Percentiles rank a stretch among this genome's conserved stretches.
phyloP scores from a whole-genome alignment of 2,888 invertebrate genomes.

The Phalera bucephala region DNA sequence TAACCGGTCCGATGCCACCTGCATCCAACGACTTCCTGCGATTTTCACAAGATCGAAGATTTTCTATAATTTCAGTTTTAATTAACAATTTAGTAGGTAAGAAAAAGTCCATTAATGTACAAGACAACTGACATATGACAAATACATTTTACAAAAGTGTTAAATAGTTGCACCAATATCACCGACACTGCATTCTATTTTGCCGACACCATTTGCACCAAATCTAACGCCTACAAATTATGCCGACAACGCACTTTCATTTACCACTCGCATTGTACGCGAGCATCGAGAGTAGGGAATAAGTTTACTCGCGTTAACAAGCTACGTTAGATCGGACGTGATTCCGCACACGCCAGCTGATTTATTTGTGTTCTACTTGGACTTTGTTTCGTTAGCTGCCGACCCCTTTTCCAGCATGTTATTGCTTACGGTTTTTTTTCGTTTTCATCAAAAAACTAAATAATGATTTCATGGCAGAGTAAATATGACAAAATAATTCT shows the following conservation, averaged over 20 bases:
- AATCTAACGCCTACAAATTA: slow-evolving; percentile 1
- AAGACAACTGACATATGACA: too few species aligned
- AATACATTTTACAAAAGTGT: too few species aligned
- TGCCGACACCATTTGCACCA: not conserved
- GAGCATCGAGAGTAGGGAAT: slow-evolving; percentile 37
- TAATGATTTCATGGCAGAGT: not conserved
- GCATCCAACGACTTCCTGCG: too few species aligned
- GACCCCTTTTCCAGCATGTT: slow-evolving; percentile 32
- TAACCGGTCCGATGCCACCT: too few species aligned
- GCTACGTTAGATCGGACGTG: slow-evolving; percentile 67
- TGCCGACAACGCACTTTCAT: slow-evolving; percentile 21
- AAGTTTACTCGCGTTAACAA: slow-evolving; percentile 69
- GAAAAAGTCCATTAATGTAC: too few species aligned
- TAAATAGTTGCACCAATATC: not conserved
- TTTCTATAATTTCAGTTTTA: too few species aligned
- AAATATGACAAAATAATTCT: not conserved
- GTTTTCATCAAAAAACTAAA: not conserved
- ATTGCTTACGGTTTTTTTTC: slow-evolving; percentile 31
- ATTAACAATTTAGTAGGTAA: too few species aligned
- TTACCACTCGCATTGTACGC: slow-evolving; percentile 15
- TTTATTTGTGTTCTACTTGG: slow-evolving; percentile 59
- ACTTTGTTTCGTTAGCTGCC: slow-evolving; percentile 37
- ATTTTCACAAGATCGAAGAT: too few species aligned
- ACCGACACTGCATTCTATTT: slow-evolving; percentile 5
- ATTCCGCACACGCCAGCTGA: slow-evolving; percentile 63